These are phyloP conservation scores for Rhingia rostrata DNA, from an alignment of 2,888 invertebrate genomes.

Conservation along the genomic window DNA sequence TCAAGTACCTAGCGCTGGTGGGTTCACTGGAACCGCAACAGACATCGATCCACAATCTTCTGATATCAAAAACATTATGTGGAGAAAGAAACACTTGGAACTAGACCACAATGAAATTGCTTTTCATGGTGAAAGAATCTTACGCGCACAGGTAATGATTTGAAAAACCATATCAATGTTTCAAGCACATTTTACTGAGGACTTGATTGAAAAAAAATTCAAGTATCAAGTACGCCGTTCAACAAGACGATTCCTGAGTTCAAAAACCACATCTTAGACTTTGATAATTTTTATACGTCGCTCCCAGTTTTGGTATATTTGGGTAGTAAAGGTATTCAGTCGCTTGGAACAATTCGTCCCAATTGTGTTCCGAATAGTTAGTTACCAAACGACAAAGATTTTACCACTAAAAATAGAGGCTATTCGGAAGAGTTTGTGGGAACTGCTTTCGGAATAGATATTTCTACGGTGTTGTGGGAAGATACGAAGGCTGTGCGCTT, in stretches of 20 bases:
- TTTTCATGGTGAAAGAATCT: slow-evolving; percentile 7
- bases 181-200: slow-evolving; percentile 3
- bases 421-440: not conserved
- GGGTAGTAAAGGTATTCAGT: not conserved
- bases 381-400: not conserved
- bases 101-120: slow-evolving; percentile 22
- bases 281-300: not conserved
- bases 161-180: slow-evolving; percentile 11
- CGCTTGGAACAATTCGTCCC: slow-evolving; percentile 3
- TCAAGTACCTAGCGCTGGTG: slow-evolving; percentile 12
- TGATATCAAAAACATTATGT: slow-evolving; percentile 18
- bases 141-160: slow-evolving; percentile 4
- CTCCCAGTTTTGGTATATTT: not conserved
- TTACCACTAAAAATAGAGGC: not conserved
- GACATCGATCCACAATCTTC: slow-evolving; percentile 12
- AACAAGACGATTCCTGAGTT: too few species aligned
- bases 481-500: too few species aligned
- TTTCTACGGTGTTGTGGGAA: too few species aligned
- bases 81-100: slow-evolving; percentile 29
- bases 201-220: slow-evolving; percentile 10
- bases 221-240: slow-evolving; percentile 21
- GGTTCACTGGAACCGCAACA: slow-evolving; percentile 2
- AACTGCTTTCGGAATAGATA: too few species aligned
- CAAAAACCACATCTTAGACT: too few species aligned
- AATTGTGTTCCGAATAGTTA: not conserved